These are phyloP conservation scores for Caradrina kadenii DNA, from an alignment of 2,888 invertebrate genomes.

Conservation along the genomic window DNA sequence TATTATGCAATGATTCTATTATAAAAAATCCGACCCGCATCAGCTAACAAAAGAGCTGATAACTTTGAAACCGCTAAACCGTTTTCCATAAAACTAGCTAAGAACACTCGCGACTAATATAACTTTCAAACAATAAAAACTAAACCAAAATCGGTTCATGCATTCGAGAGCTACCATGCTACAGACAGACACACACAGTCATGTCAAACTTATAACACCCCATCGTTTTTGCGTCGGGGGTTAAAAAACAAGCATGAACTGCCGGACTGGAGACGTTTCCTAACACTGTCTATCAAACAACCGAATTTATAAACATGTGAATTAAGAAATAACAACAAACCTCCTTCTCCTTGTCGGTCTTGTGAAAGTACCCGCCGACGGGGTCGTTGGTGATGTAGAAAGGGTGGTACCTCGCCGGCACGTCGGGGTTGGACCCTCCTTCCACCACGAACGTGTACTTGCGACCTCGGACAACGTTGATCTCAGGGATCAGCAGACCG, in stretches of 20 bases:
- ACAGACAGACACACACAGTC: too few species aligned
- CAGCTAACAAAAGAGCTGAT: too few species aligned
- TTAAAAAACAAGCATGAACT: neutral
- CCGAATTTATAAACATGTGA: neutral
- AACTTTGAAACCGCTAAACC: too few species aligned
- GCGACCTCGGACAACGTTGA: constrained; percentile 96
- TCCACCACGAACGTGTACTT: constrained; percentile 97
- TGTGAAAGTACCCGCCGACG: constrained; percentile 97
- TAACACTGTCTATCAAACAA: neutral
- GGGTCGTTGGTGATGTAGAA: constrained; percentile 98
- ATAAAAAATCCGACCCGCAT: too few species aligned
- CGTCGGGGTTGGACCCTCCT: constrained; percentile 94
- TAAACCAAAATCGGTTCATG: too few species aligned
- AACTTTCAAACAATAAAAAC: too few species aligned
- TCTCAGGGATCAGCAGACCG: constrained; percentile 97
- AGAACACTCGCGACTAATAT: too few species aligned
- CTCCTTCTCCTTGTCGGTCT: constrained; percentile 94
- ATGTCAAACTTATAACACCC: too few species aligned
- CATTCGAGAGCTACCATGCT: too few species aligned
- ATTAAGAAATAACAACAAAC: constrained; percentile 79
- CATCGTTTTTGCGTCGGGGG: too few species aligned
- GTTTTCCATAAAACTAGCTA: too few species aligned
- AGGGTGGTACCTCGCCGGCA: constrained; percentile 96
- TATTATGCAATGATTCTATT: too few species aligned
- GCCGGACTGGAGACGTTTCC: neutral